Evolutionary conservation across 2,797 vertebrate genomes (phyloP).

Genomic region (Caiman crocodilus): DNA sequence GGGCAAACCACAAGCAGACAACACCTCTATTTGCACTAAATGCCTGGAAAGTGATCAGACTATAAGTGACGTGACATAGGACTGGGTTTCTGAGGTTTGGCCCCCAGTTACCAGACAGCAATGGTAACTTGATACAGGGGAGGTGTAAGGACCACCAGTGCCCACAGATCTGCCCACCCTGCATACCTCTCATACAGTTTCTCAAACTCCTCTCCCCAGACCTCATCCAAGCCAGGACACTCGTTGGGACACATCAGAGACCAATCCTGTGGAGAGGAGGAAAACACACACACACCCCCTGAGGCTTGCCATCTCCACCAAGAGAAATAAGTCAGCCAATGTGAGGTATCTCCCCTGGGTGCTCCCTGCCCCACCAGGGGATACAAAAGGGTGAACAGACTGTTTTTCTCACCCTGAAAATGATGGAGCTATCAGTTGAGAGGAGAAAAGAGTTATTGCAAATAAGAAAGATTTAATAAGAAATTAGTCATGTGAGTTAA

Average conservation of each 20-base stretch:
- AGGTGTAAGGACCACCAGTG: rapidly evolving
- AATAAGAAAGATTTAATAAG: background rate
- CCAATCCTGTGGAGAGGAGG: constrained; percentile 86
- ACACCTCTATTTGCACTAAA: background rate
- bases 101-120: rapidly evolving
- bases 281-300: background rate
- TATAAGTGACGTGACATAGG: background rate
- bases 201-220: constrained; percentile 98
- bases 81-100: background rate
- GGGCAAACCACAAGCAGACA: background rate
- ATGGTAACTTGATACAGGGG: background rate
- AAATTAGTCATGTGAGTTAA: background rate
- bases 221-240: constrained; percentile 94
- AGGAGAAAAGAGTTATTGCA: background rate
- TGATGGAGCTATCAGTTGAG: background rate
- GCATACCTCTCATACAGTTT: constrained; percentile 90
- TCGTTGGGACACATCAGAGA: constrained; percentile 97
- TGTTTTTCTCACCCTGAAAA: background rate
- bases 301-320: background rate
- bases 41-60: background rate
- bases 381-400: rapidly evolving
- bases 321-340: background rate
- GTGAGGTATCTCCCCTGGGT: too few species aligned
- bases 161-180: background rate
- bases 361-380: background rate